These are phyloP conservation scores for Pipa parva DNA, from an alignment of 2,113 vertebrate species.

Conservation along the genomic window DNA sequence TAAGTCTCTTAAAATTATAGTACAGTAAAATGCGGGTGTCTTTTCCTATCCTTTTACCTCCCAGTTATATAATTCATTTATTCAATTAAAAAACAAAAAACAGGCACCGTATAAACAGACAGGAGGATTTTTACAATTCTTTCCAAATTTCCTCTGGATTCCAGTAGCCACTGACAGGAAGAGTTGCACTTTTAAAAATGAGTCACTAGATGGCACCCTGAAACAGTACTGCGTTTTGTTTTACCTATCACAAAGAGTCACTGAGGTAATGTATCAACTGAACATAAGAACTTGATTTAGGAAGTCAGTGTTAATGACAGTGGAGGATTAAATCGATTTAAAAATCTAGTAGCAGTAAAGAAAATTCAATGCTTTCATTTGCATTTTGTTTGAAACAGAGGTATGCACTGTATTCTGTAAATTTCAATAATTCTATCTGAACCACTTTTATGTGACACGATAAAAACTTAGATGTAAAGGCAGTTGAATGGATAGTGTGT, in stretches of 20 bases:
- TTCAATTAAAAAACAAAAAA: not conserved
- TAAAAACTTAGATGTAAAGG: too few species aligned
- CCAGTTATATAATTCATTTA: not conserved
- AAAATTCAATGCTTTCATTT: constrained; percentile 25
- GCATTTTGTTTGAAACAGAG: constrained; percentile 18
- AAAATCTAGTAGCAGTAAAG: constrained; percentile 11
- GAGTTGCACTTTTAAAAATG: constrained; percentile 2
- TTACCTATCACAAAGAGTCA: constrained; percentile 5
- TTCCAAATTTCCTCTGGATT: not conserved
- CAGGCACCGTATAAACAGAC: not conserved
- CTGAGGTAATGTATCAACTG: constrained; percentile 5
- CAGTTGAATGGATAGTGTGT: too few species aligned
- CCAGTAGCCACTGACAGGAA: not conserved
- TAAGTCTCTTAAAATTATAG: constrained; percentile 68
- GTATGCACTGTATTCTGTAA: too few species aligned
- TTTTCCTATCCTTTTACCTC: constrained; percentile 15
- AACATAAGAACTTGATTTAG: constrained; percentile 27
- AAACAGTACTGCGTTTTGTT: constrained; percentile 16
- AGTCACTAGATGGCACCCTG: constrained; percentile 34
- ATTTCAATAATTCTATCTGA: too few species aligned
- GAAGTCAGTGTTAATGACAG: constrained; percentile 28
- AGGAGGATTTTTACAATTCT: not conserved
- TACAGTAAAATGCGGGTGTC: constrained; percentile 54
- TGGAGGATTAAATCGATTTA: constrained; percentile 29
- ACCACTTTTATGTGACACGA: too few species aligned